Percentiles rank a stretch among this genome's conserved stretches.
phyloP scores from a whole-genome alignment of 2,797 vertebrate species.

The Cyclopterus lumpus region DNA sequence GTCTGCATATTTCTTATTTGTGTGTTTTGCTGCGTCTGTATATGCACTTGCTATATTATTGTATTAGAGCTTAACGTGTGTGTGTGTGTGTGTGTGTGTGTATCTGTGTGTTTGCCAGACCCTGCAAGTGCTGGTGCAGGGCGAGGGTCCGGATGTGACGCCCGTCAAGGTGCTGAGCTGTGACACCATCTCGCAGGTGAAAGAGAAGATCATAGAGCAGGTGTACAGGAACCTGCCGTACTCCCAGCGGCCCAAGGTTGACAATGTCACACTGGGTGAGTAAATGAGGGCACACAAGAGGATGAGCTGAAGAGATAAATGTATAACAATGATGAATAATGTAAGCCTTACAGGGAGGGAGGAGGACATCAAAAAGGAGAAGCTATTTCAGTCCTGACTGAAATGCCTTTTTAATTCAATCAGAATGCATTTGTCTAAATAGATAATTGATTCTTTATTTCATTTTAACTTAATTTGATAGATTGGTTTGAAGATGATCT shows the following conservation, averaged over 20 bases:
- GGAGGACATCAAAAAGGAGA: not conserved
- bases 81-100: not conserved
- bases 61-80: not conserved
- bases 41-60: no score
- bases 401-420: constrained; percentile 48
- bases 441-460: constrained; percentile 31
- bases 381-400: constrained; percentile 22
- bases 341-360: constrained; percentile 5
- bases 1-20: constrained; percentile 46
- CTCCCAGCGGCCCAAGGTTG: constrained; percentile 93
- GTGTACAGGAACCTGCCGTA: constrained; percentile 94
- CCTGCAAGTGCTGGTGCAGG: constrained; percentile 93
- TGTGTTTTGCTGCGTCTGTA: not conserved
- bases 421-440: constrained; percentile 35
- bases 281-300: constrained; percentile 7
- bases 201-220: constrained; percentile 98
- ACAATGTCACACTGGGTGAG: constrained; percentile 95
- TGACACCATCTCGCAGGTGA: constrained; percentile 98
- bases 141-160: constrained; percentile 90
- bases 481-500: constrained; percentile 1
- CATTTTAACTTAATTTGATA: constrained; percentile 11
- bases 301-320: constrained; percentile 1
- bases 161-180: constrained; percentile 97
- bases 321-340: constrained; percentile 39
- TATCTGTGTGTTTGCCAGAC: constrained; percentile 82